phyloP scores from a whole-genome alignment of 2,113 vertebrate genomes.

The Apistogramma diplotaenia region DNA sequence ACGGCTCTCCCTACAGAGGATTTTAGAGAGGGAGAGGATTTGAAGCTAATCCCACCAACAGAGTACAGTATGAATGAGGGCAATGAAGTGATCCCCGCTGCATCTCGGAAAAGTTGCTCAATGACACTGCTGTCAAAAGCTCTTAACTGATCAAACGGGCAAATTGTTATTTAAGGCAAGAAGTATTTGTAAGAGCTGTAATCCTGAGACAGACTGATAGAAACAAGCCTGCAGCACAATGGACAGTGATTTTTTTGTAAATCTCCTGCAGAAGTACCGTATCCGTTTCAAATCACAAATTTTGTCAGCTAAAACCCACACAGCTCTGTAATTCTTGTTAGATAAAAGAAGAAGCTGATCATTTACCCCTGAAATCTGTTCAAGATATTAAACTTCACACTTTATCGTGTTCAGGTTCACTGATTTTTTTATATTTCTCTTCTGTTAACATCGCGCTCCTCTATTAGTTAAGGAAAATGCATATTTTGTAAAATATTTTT shows the following conservation, averaged over 20 bases:
- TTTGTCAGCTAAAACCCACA: slow-evolving; percentile 7
- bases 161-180: slow-evolving; percentile 46
- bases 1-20: slow-evolving; percentile 54
- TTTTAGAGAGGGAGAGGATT: slow-evolving; percentile 64
- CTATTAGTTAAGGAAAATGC: not conserved
- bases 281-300: slow-evolving; percentile 5
- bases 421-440: not conserved
- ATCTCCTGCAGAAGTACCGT: slow-evolving; percentile 16
- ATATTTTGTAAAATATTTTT: not conserved
- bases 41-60: slow-evolving; percentile 67
- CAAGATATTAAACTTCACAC: not conserved
- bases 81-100: slow-evolving; percentile 45
- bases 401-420: not conserved
- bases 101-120: slow-evolving; percentile 44
- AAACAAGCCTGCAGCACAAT: slow-evolving; percentile 23
- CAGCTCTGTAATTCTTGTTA: slow-evolving; percentile 2
- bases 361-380: not conserved
- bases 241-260: slow-evolving; percentile 26
- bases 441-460: not conserved
- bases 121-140: slow-evolving; percentile 51
- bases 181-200: slow-evolving; percentile 25
- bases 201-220: slow-evolving; percentile 30
- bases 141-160: slow-evolving; percentile 58
- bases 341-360: not conserved
- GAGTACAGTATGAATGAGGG: slow-evolving; percentile 69